A percentile compares a stretch with the other conserved stretches of the same genome.
Conservation (phyloP, 2,113 vertebrate species). For the Eurystomus gularis region DNA sequence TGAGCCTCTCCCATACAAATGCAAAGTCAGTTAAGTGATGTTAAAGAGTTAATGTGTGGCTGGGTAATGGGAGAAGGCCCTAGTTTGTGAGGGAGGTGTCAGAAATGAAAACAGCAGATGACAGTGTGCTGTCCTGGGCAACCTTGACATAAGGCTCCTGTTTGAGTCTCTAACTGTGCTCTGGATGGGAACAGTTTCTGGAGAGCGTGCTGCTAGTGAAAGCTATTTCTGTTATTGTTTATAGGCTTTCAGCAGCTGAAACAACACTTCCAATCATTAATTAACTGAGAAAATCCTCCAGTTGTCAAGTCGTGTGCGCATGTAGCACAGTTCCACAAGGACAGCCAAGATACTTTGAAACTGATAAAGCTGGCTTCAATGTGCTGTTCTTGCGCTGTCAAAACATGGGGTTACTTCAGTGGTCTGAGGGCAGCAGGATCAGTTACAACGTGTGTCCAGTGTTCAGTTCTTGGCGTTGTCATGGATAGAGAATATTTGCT, state of each 20-base stretch:
- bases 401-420: not conserved
- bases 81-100: not conserved
- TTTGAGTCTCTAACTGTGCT: not conserved
- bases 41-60: not conserved
- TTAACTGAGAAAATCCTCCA: slow-evolving; percentile 33
- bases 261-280: not conserved
- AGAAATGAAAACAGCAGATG: not conserved
- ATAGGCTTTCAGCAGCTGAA: slow-evolving; percentile 19
- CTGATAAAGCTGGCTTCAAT: slow-evolving; percentile 1
- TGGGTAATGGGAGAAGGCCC: not conserved
- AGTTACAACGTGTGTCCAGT: not conserved
- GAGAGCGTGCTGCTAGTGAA: not conserved
- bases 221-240: slow-evolving; percentile 13
- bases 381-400: not conserved
- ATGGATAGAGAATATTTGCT: not conserved
- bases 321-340: not conserved
- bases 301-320: not conserved
- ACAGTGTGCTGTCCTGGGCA: not conserved
- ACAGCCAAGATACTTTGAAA: slow-evolving; percentile 8
- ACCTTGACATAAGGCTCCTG: not conserved
- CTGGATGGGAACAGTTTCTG: not conserved
- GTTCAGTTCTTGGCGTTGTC: not conserved
- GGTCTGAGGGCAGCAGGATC: not conserved
- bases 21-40: not conserved
- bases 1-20: not conserved